Evolutionary conservation across 2,888 invertebrate genomes (phyloP).

Genomic region (Zaprionus bogoriensis): DNA sequence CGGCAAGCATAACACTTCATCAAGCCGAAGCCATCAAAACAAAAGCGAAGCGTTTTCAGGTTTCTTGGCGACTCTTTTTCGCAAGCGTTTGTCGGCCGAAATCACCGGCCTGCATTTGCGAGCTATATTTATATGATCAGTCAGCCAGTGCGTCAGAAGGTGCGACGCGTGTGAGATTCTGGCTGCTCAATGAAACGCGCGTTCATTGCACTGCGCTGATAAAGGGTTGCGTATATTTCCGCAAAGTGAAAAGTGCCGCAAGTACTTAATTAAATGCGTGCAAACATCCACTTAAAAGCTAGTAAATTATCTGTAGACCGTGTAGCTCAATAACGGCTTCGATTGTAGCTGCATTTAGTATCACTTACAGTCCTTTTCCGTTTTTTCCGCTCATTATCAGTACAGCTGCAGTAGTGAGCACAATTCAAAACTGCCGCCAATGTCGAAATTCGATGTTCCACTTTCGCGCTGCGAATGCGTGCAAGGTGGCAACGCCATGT

Average conservation of each 20-base stretch:
- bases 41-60: conserved; percentile 47
- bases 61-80: conserved; percentile 44
- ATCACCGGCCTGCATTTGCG: conserved; percentile 25
- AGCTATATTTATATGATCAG: conserved; percentile 14
- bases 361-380: no score
- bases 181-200: conserved; percentile 31
- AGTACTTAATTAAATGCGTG: not conserved
- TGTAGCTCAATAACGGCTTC: not conserved
- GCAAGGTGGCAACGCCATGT: conserved; percentile 7
- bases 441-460: not conserved
- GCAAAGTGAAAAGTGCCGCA: conserved; percentile 16
- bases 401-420: not conserved
- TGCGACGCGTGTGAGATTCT: conserved; percentile 38
- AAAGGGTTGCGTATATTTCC: conserved; percentile 37
- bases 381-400: not conserved
- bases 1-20: conserved; percentile 46
- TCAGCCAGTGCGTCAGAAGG: conserved; percentile 37
- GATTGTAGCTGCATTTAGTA: not conserved
- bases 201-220: conserved; percentile 62
- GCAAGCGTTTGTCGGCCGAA: conserved; percentile 36
- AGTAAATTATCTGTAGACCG: not conserved
- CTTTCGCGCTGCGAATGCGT: not conserved
- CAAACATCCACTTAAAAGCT: not conserved
- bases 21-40: conserved; percentile 51
- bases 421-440: not conserved